These are phyloP conservation scores for Dendroctonus ponderosae DNA, from an alignment of 1,140 invertebrate species.

Conservation along the genomic window DNA sequence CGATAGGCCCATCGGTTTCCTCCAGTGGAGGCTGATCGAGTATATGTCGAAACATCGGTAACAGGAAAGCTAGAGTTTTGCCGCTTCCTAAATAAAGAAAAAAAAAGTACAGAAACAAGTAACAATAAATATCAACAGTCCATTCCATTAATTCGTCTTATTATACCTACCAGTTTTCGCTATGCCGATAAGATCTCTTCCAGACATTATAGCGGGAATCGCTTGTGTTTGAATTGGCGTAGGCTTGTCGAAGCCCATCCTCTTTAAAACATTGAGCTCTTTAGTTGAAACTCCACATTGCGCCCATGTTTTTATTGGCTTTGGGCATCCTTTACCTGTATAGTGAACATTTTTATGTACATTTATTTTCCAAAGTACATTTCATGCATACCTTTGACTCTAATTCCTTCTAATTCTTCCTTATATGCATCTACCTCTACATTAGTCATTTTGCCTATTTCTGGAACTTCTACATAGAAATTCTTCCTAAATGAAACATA, in stretches of 20 bases:
- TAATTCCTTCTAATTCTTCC: slow-evolving; percentile 79
- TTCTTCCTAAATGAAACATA: slow-evolving; percentile 92
- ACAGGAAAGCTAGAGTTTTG: slow-evolving; percentile 96
- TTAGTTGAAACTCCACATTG: slow-evolving; percentile 98
- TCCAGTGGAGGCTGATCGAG: slow-evolving; percentile 90
- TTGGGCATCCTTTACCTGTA: slow-evolving; percentile 59
- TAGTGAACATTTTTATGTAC: background rate
- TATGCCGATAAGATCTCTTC: slow-evolving; percentile 96
- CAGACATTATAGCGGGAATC: slow-evolving; percentile 98
- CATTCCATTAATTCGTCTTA: background rate
- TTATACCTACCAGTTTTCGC: slow-evolving; percentile 60
- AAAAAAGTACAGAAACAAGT: background rate
- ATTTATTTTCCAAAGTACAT: background rate
- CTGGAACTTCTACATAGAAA: slow-evolving; percentile 90
- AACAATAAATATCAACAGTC: background rate
- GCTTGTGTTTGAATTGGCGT: slow-evolving; percentile 99
- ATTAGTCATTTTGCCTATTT: slow-evolving; percentile 83
- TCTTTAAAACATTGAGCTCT: slow-evolving; percentile 91
- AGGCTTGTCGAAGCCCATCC: slow-evolving; percentile 92
- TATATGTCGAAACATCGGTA: slow-evolving; percentile 98
- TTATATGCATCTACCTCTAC: slow-evolving; percentile 87
- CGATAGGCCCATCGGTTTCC: slow-evolving; percentile 95
- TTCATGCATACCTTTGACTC: slow-evolving; percentile 65
- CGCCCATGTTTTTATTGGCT: slow-evolving; percentile 79
- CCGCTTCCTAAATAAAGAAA: slow-evolving; percentile 76